Base-by-base conservation (phyloP, 2,113 vertebrate species). In the Glaucidium brasilianum region DNA sequence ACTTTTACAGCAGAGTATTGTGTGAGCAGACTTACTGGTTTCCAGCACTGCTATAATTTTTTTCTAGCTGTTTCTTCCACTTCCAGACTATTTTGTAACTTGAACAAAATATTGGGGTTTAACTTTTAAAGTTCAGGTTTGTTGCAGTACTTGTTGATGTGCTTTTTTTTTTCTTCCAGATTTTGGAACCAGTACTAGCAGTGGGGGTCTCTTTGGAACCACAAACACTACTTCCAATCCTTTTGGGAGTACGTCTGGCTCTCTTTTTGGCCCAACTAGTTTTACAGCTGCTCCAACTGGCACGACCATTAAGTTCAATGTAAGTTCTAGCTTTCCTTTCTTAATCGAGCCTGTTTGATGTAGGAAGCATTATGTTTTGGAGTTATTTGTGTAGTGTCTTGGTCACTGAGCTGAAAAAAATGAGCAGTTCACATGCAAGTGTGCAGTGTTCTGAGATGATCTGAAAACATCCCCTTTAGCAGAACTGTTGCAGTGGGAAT, bases 281-380 rank as follows among this genome's bases (percentile, higher is more conserved):
- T 99, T 99, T 50, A 98, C 98, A 2, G 96, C 99, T 22, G 95
- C 99, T 35, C 99, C 99, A 37, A 98, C 99, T 32, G 99, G 99
- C 84, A 99, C 99, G 0, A 99, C 99, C 1, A 98, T 99, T 29
- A 99, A 99, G 63, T 99, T 99, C 92, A 99, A 99, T 6, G 99
- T 99, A 97, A 98, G 99, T 98, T 52, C 39, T 86, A 17, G 4
- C 14, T 88, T 14, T 86, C 18, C 37, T 56, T 39, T 39, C 79
- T 26, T 15, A 10, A 8, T 43, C 21, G 6, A 60, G 29, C 72
- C 39, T 1, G 0, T 53, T 39, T 34, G 1, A 10, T 27, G 13
- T 9, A 25, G 45, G 39, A 56, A 18, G 14, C 5, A 0, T 11
- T 32, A 5, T 1, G 1, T 52, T 32, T 19, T 34, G 39, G 22